A percentile compares a stretch with the other conserved stretches of the same genome.
Evolutionary conservation across 2,797 vertebrate species (phyloP).

Genomic region (Melanotaenia boesemani): DNA sequence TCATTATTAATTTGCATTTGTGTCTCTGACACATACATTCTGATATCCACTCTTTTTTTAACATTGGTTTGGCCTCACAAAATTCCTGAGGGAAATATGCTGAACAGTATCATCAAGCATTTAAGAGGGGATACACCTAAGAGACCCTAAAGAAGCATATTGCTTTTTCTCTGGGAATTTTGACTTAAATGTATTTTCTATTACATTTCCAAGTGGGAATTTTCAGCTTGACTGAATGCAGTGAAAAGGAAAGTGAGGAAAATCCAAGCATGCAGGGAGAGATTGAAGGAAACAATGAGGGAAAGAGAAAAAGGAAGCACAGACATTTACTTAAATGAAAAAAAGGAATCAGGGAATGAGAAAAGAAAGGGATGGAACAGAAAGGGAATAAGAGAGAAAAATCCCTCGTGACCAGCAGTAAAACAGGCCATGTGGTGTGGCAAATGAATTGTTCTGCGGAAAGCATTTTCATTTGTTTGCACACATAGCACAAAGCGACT

Average conservation of each 20-base stretch:
- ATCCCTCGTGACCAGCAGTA: slow-evolving; percentile 37
- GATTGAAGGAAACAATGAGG: not conserved
- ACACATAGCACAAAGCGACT: slow-evolving; percentile 36
- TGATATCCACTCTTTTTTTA: not conserved
- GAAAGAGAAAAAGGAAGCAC: not conserved
- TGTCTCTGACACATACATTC: not conserved
- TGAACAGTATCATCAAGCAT: not conserved
- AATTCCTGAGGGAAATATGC: not conserved
- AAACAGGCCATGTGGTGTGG: slow-evolving; percentile 44
- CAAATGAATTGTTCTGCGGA: slow-evolving; percentile 67
- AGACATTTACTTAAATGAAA: slow-evolving; percentile 33
- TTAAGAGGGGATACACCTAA: not conserved
- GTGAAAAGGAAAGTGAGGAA: not conserved
- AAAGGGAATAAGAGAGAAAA: slow-evolving; percentile 26
- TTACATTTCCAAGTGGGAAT: not conserved
- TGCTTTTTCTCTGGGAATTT: not conserved
- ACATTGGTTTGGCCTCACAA: not conserved
- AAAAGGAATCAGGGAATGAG: slow-evolving; percentile 4
- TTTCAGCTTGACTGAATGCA: slow-evolving; percentile 1
- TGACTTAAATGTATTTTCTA: not conserved
- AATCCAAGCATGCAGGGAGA: not conserved
- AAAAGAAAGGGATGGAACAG: slow-evolving; percentile 6
- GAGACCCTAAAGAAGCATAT: not conserved
- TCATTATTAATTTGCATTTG: not conserved
- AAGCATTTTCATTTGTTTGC: slow-evolving; percentile 64